Base-by-base conservation (phyloP, 2,888 invertebrate genomes). In the Smittia aterrima region DNA sequence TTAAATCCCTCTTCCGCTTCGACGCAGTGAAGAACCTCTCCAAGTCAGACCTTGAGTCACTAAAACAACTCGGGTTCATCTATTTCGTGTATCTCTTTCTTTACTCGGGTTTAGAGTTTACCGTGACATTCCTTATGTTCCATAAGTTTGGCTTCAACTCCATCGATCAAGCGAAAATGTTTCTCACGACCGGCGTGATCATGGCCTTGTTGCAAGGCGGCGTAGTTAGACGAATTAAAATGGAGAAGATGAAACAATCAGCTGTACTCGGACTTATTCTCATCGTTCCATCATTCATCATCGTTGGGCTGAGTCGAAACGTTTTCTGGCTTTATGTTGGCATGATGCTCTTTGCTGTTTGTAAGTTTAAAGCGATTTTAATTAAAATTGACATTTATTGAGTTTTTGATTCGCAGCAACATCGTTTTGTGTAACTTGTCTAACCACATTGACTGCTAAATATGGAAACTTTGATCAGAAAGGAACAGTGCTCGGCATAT, bases 111-210 rank as follows among this genome's bases (percentile, higher is more conserved):
- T 85, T 99, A 75, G 98, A 99, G 84, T 99, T 98, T 81, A 98
- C 98, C 0, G 85, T 99, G 40, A 96, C 98, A 73, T 99, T 99
- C 85, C 86, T 98, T 66, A 96, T 96, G 74, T 97, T 97, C 84
- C 91, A 95, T 79, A 88, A 92, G 47, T 97, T 98, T 82, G 87
- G 90, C 71, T 98, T 93, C 81, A 91, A 90, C 74, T 94, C 96
- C 64, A 93, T 96, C 92, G 93, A 97, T 82, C 98, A 99, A 84
- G 98, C 98, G 4, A 94, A 92, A 87, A 96, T 99, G 95, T 99
- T 98, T 82, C 88, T 97, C 78, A 91, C 91, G 74, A 93, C 96
- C 79, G 98, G 89, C 71, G 78, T 94, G 58, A 88, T 92, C 75
- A 99, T 99, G 98, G 92, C 96, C 16, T 77, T 91, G 62, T 85